Percentiles rank a stretch among this genome's conserved stretches.
These are phyloP conservation scores for Rhinophrynus dorsalis DNA, from an alignment of 2,797 vertebrate species.

Conservation along the genomic window DNA sequence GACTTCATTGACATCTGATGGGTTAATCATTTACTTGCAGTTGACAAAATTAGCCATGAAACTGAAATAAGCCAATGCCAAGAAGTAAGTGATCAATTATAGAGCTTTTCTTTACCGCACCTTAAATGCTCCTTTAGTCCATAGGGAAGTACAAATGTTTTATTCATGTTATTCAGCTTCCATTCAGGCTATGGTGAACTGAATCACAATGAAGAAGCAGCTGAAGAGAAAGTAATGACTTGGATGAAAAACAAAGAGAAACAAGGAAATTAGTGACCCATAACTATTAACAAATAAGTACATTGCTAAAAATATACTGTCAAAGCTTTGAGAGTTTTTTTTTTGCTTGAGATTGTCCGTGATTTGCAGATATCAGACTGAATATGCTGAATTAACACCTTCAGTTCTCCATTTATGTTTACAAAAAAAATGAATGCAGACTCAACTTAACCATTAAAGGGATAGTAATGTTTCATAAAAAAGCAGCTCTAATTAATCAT, in stretches of 20 bases:
- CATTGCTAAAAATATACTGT: not conserved
- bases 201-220: not conserved
- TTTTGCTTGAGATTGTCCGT: not conserved
- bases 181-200: not conserved
- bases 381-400: not conserved
- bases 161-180: slow-evolving; percentile 9
- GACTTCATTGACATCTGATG: too few species aligned
- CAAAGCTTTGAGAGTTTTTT: not conserved
- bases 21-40: too few species aligned
- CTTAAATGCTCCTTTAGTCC: slow-evolving; percentile 4
- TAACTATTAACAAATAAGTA: not conserved
- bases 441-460: too few species aligned
- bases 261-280: slow-evolving; percentile 8
- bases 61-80: not conserved
- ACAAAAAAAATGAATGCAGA: not conserved
- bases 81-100: not conserved
- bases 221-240: slow-evolving; percentile 11
- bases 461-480: too few species aligned
- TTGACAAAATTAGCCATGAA: not conserved
- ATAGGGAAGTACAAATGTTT: not conserved
- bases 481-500: too few species aligned
- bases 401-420: too few species aligned
- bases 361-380: not conserved
- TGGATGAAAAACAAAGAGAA: not conserved
- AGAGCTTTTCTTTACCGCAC: not conserved